Conservation (phyloP, 2,113 vertebrate genomes). For the Chinchilla lanigera region DNA sequence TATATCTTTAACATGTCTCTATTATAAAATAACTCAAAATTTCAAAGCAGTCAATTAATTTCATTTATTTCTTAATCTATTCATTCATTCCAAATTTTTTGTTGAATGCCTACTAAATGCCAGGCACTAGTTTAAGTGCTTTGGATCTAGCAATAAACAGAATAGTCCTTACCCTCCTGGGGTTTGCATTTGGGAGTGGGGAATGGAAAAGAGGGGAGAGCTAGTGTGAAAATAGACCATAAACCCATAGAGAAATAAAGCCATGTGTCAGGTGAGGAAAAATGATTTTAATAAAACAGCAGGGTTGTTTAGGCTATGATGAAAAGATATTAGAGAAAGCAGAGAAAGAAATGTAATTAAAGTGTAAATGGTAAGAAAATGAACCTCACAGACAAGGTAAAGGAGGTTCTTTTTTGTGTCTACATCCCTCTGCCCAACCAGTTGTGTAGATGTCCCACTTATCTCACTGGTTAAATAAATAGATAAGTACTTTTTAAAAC, state of each 20-base stretch:
- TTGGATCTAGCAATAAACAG: neutral
- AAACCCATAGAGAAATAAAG: neutral
- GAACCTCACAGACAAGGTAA: neutral
- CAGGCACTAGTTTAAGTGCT: neutral
- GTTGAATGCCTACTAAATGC: neutral
- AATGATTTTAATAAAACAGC: neutral
- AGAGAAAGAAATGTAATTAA: neutral
- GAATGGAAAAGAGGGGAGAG: neutral
- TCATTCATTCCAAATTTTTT: neutral
- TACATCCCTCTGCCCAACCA: neutral
- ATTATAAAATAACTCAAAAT: constrained; percentile 29
- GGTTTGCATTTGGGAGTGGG: neutral
- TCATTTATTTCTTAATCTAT: constrained; percentile 41
- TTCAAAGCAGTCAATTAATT: constrained; percentile 54
- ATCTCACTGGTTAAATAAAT: neutral
- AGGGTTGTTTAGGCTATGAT: neutral
- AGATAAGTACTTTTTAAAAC: neutral
- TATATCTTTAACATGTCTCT: constrained; percentile 45
- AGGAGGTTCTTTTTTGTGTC: neutral
- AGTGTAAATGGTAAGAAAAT: neutral
- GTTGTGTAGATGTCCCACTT: neutral
- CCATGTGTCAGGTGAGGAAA: neutral
- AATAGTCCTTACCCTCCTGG: neutral
- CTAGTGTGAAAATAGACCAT: neutral
- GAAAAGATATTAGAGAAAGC: neutral